These are phyloP conservation scores for Lagenorhynchus albirostris DNA, from an alignment of 2,113 vertebrate species.

Conservation along the genomic window DNA sequence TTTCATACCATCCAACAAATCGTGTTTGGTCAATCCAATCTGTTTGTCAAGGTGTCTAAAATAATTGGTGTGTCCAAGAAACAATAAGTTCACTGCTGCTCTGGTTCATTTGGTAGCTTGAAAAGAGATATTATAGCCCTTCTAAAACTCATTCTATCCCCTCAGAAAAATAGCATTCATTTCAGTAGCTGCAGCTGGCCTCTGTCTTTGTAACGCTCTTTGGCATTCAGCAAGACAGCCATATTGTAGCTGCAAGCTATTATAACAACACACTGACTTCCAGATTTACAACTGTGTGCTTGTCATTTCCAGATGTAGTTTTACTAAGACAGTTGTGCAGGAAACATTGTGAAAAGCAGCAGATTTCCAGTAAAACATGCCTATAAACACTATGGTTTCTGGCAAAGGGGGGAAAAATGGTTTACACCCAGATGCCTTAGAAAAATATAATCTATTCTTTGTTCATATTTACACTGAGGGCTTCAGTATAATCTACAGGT, in stretches of 20 bases:
- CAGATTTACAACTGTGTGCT: constrained; percentile 84
- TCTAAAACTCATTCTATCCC: background rate
- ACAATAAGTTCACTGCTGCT: background rate
- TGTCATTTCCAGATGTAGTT: constrained; percentile 88
- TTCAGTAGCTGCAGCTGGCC: constrained; percentile 63
- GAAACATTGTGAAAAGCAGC: constrained; percentile 86
- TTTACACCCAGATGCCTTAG: constrained; percentile 83
- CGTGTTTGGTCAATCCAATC: background rate
- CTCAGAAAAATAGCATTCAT: constrained; percentile 18
- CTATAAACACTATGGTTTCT: constrained; percentile 86
- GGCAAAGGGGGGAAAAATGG: constrained; percentile 79
- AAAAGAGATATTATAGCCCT: background rate
- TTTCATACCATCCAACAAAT: background rate
- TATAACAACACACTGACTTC: constrained; percentile 82
- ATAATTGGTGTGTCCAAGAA: background rate
- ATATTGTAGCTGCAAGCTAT: constrained; percentile 82
- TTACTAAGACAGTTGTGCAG: constrained; percentile 84
- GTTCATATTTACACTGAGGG: constrained; percentile 79
- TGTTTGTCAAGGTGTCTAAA: background rate
- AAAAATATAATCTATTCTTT: constrained; percentile 81
- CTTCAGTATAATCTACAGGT: constrained; percentile 67
- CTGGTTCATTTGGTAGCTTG: background rate
- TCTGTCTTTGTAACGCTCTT: constrained; percentile 81
- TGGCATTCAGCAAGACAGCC: constrained; percentile 74
- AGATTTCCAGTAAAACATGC: constrained; percentile 87